Evolutionary conservation across 2,113 vertebrate genomes (phyloP), one percentile per base, ranked within the genome.

Genomic region (Notarius lentiginosus): DNA sequence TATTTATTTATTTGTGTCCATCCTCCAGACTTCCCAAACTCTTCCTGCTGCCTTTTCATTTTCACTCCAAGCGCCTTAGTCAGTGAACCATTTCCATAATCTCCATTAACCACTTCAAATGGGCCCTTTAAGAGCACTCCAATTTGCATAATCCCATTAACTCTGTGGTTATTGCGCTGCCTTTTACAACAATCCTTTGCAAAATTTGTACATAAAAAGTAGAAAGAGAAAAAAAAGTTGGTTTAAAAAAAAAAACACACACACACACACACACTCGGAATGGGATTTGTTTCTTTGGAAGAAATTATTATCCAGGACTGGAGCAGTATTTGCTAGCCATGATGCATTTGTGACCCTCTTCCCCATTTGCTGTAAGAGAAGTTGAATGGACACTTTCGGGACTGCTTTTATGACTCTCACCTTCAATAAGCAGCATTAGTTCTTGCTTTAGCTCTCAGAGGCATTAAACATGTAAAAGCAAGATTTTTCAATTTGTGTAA

Each of bases 61-160:
- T 83, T 90, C 90, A 91, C 72, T 90, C 89, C 66, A 86, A 91
- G 91, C 88, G 90, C 91, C 92, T 93, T 90, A 94, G 91, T 91
- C 81, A 87, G 86, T 90, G 91, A 87, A 90, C 89, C 91, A 92
- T 94, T 94, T 94, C 93, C 94, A 95, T 95, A 95, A 95, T 95
- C 94, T 94, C 94, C 93, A 94, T 94, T 94, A 94, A 95, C 94
- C 93, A 94, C 95, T 94, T 94, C 91, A 95, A 91, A 93, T 93
- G 91, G 88, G 86, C 87, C 91, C 93, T 94, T 93, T 93, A 94
- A 92, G 92, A 94, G 92, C 85, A 88, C 91, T 83, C 68, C 86
- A 90, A 94, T 95, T 94, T 95, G 92, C 95, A 95, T 95, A 95
- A 95, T 95, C 94, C 95, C 93, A 94, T 95, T 94, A 95, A 93